These are phyloP conservation scores for Austrolebias charrua DNA, from an alignment of 2,797 vertebrate species.

Conservation along the genomic window DNA sequence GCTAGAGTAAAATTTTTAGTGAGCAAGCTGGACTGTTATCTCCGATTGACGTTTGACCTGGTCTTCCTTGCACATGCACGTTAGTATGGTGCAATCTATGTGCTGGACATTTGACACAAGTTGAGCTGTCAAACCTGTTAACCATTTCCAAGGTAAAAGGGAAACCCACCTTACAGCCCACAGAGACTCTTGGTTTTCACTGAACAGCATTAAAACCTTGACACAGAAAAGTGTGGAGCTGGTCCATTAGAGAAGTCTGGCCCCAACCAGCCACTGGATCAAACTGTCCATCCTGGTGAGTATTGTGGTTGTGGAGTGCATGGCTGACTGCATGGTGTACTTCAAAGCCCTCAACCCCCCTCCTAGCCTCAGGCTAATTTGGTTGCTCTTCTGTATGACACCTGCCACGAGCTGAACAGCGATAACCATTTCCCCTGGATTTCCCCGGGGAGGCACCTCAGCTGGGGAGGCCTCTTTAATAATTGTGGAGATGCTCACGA, in stretches of 20 bases:
- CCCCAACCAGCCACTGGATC: conserved; percentile 62
- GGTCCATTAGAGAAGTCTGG: conserved; percentile 25
- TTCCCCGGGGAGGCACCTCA: conserved; percentile 52
- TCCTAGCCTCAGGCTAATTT: conserved; percentile 62
- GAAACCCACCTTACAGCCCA: neutral
- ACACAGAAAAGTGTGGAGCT: conserved; percentile 26
- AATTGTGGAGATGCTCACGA: conserved; percentile 36
- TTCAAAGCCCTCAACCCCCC: conserved; percentile 13
- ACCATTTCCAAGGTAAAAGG: neutral
- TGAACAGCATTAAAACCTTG: conserved; percentile 33
- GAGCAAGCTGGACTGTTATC: no score
- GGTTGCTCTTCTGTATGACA: conserved; percentile 58
- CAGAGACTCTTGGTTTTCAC: neutral
- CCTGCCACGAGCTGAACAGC: conserved; percentile 61
- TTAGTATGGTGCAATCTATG: no score
- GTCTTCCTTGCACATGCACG: no score
- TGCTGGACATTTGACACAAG: no score
- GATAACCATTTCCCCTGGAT: conserved; percentile 67
- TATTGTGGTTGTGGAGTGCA: conserved; percentile 69
- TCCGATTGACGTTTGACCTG: no score
- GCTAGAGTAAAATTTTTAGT: no score
- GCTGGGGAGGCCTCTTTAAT: conserved; percentile 40
- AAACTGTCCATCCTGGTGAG: conserved; percentile 78
- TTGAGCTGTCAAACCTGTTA: no score
- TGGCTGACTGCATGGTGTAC: conserved; percentile 28